Evolutionary conservation across 1,140 invertebrate species (phyloP), one percentile per base, ranked within the genome.

Genomic region (Elymnias hypermnestra): DNA sequence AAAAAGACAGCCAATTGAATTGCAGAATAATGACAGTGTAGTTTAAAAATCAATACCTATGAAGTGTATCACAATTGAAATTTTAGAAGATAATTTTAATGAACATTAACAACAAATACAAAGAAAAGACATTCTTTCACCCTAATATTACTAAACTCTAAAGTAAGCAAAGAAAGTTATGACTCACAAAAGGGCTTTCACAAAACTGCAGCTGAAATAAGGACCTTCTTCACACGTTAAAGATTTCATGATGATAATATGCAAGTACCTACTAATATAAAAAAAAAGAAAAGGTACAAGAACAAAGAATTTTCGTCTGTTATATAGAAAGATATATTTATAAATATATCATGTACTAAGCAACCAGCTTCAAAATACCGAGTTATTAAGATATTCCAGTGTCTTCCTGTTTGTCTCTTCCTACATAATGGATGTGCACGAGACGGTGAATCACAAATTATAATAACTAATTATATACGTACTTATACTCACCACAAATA

Each of bases 401-500:
- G 19, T 36, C 55, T 58, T 58, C 51, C 41, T 58, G 55, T 58
- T 54, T 63, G 50, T 53, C 38, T 47, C 22, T 57, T 44, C 52
- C 44, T 33, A 52, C 54, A 57, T 53, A 53, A 53, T 57, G 49
- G 44, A 51, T 57, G 49, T 57, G 39, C 23, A 48, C 13, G 33
- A 31, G 40, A 49, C 37, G 42, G 38, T 63, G 59, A 63, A 55
- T 63, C 59, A 63, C 44, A 58, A 57, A 58, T 54, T 52, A 46
- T 45, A 44, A 52, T 47, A 62, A 58, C 44, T 58, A 52, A 55
- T 49, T 45, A 54, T 52, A 57, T 39, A 50, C 38, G 7, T 26
- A 40, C 15, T 44, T 18, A 60, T 63, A 84, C 77, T 76, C 49
- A 82, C 75, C 72, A 60, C 68, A 70, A 71, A 67, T 70, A 50